Evolutionary conservation across 2,113 vertebrate genomes (phyloP), one percentile per base, ranked within the genome.

Genomic region (Cyanistes caeruleus): DNA sequence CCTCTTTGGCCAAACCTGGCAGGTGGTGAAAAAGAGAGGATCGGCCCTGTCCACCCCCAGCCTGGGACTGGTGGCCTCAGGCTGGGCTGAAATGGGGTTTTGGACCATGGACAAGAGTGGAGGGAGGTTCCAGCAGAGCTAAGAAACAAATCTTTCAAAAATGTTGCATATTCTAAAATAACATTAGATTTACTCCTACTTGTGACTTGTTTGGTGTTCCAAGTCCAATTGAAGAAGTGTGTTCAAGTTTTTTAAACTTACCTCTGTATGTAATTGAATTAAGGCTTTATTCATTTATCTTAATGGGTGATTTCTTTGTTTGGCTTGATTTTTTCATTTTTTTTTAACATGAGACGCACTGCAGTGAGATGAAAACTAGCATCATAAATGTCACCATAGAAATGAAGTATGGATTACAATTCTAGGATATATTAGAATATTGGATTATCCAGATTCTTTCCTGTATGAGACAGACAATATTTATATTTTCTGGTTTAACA

Each of bases 351-450:
- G n/a, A 75, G 7, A 7, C 65, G 5, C 60, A 72, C 48, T 81
- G 24, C 17, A 51, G 16, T 86, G 49, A 89, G 28, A 63, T 77
- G 16, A 79, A 74, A 84, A 59, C 9, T 30, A 69, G 1, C 33
- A 59, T 67, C 27, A 35, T 94, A 84, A 93, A 87, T 63, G 52
- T 59, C 73, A 63, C 23, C 23, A 52, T 27, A 89, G 56, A 96
- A 89, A 70, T 74, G 30, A 96, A 81, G 20, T 30, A 84, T 21
- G 15, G 19, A 56, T 78, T 51, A 68, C 5, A 63, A 39, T 75
- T 95, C 52, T 49, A 56, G 33, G 27, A 55, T 84, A 58, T 10
- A 4, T 65, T 23, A 69, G 64, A 67, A 43, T 76, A 90, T 49
- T 69, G 43, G 25, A 58, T 90, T 77, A 49, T 74, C 30, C 21